Percentiles rank a stretch among this genome's conserved stretches.
phyloP scores from a whole-genome alignment of 2,888 invertebrate genomes.

The Rotaria sp. region DNA sequence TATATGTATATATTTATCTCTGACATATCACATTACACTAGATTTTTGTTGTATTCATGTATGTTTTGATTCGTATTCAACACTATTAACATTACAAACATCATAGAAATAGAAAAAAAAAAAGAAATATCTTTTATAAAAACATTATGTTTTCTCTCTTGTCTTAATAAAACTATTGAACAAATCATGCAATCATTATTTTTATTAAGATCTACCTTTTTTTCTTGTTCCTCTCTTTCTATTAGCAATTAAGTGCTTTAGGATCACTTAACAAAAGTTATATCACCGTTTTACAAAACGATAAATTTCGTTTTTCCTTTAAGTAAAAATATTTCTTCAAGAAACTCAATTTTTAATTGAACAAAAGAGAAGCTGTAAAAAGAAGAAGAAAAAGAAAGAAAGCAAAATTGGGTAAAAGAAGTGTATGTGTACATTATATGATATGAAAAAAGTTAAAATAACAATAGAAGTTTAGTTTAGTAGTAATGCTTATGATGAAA shows the following conservation, averaged over 20 bases:
- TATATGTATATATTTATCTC: conserved; percentile 16
- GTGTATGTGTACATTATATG: conserved; percentile 14
- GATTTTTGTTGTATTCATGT: not conserved
- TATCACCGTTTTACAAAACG: not conserved
- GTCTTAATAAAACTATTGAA: not conserved
- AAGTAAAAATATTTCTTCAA: not conserved
- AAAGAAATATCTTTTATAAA: not conserved
- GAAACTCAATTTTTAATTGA: conserved; percentile 20
- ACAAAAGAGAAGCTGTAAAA: conserved; percentile 4
- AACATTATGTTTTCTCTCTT: not conserved
- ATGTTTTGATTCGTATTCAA: conserved; percentile 22
- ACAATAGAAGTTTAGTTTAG: conserved; percentile 8
- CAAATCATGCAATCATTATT: not conserved
- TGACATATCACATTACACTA: conserved; percentile 1
- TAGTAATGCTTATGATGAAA: conserved; percentile 14
- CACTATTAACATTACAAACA: conserved; percentile 13
- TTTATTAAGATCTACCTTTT: not conserved
- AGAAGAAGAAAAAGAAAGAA: not conserved
- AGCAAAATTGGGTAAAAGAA: conserved; percentile 4
- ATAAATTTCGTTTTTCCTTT: not conserved
- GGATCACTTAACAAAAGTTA: not conserved
- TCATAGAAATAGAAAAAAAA: not conserved
- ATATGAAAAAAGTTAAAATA: conserved; percentile 12
- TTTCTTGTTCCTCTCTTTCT: not conserved
- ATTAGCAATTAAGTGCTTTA: not conserved